Evolutionary conservation across 2,797 vertebrate species (phyloP).

Genomic region (Poeciliopsis paucimaculata): DNA sequence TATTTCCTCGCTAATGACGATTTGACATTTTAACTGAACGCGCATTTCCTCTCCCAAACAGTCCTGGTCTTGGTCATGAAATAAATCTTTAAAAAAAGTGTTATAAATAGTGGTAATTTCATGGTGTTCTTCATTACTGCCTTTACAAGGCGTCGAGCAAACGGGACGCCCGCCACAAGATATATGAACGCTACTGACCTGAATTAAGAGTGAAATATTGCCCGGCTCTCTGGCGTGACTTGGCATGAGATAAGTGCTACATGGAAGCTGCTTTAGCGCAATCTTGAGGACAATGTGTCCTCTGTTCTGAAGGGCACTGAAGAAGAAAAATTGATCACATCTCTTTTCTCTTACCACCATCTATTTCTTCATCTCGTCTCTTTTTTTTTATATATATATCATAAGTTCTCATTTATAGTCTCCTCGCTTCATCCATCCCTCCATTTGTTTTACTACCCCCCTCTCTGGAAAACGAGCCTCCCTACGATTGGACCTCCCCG

Average conservation of each 20-base stretch:
- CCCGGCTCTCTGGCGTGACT: constrained; percentile 61
- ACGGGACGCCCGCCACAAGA: constrained; percentile 33
- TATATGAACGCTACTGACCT: constrained; percentile 55
- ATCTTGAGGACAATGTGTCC: constrained; percentile 67
- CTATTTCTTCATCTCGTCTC: constrained; percentile 39
- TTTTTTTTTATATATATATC: constrained; percentile 34
- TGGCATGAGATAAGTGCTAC: constrained; percentile 68
- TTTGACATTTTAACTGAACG: constrained; percentile 29
- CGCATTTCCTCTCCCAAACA: constrained; percentile 10
- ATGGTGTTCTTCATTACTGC: constrained; percentile 33
- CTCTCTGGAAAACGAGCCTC: constrained; percentile 12
- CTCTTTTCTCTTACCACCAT: constrained; percentile 27
- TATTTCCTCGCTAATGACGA: constrained; percentile 12
- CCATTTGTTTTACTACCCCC: constrained; percentile 25
- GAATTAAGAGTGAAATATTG: constrained; percentile 72
- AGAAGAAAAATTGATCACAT: constrained; percentile 63
- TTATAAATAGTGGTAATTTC: constrained; percentile 41
- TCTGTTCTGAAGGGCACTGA: constrained; percentile 65
- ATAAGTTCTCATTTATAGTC: constrained; percentile 45
- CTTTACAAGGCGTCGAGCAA: constrained; percentile 16
- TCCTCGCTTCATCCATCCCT: constrained; percentile 35
- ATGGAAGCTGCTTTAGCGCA: constrained; percentile 55
- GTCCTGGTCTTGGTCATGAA: not conserved
- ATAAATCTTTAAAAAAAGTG: constrained; percentile 30
- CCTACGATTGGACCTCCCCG: constrained; percentile 6